Conservation (phyloP, 2,888 invertebrate genomes). For the Scaptomyza caliginosa region DNA sequence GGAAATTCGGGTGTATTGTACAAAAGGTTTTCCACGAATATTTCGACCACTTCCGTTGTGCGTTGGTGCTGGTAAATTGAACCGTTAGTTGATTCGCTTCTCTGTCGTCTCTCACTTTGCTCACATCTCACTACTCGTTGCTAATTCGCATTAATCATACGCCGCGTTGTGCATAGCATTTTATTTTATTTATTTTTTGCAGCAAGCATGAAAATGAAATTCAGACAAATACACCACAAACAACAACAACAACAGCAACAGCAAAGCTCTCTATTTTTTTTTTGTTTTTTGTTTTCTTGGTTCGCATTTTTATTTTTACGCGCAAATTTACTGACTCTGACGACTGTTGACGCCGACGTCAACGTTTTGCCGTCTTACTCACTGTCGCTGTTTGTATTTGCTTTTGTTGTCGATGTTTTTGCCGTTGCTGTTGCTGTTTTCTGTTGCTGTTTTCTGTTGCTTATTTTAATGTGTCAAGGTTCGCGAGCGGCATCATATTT, state of each 20-base stretch:
- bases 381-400: conserved; percentile 26
- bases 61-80: conserved; percentile 38
- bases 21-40: conserved; percentile 70
- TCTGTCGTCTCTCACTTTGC: not conserved
- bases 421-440: conserved; percentile 4
- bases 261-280: conserved; percentile 25
- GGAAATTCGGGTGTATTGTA: not conserved
- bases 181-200: conserved; percentile 61
- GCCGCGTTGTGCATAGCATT: conserved; percentile 69
- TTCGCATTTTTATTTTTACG: conserved; percentile 74
- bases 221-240: conserved; percentile 46
- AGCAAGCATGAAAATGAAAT: conserved; percentile 66
- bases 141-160: conserved; percentile 77
- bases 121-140: conserved; percentile 25
- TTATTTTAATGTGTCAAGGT: conserved; percentile 82
- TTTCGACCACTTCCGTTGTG: conserved; percentile 65
- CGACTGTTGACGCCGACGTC: conserved; percentile 29
- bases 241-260: conserved; percentile 28
- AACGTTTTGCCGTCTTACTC: conserved; percentile 56
- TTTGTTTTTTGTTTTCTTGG: conserved; percentile 54
- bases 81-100: conserved; percentile 5
- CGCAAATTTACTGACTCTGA: conserved; percentile 58
- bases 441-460: conserved; percentile 49
- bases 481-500: conserved; percentile 78
- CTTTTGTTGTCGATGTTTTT: not conserved